Evolutionary conservation across 1,140 invertebrate genomes (phyloP).

Genomic region (Ceratina calcarata): DNA sequence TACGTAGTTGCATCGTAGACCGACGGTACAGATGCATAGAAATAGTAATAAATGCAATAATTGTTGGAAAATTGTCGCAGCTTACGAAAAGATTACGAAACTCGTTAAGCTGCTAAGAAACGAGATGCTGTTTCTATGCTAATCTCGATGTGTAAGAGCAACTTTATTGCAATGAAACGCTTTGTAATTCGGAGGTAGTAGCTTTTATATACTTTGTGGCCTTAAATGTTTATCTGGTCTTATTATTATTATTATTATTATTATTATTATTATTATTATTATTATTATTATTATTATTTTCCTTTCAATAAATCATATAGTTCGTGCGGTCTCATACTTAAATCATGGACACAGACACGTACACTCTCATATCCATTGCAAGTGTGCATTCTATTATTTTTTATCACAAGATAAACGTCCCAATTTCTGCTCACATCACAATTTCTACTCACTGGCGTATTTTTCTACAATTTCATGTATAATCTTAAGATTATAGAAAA

Average conservation of each 20-base stretch:
- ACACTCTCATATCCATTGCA: neutral
- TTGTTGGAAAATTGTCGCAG: neutral
- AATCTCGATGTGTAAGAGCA: constrained; percentile 7
- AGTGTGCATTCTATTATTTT: neutral
- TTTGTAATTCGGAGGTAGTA: constrained; percentile 26
- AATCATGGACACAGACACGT: neutral
- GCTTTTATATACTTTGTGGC: constrained; percentile 36
- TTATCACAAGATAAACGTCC: neutral
- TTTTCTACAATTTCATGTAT: too few relatives aligned
- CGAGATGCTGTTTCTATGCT: constrained; percentile 36
- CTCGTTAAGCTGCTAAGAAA: neutral
- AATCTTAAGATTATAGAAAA: too few relatives aligned
- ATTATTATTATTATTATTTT: neutral
- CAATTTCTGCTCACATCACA: too few relatives aligned
- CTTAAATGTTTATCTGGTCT: constrained; percentile 21
- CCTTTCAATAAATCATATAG: constrained; percentile 4
- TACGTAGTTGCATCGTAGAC: constrained; percentile 59
- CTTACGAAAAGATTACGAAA: neutral
- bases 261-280: too few relatives aligned
- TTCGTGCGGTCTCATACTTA: neutral
- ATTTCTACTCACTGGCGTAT: too few relatives aligned
- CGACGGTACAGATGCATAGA: constrained; percentile 51
- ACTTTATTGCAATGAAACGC: constrained; percentile 12
- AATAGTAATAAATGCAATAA: constrained; percentile 30
- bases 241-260: too few relatives aligned